These are phyloP conservation scores for Odontomyia ornata DNA, from an alignment of 2,888 invertebrate species.

Conservation along the genomic window DNA sequence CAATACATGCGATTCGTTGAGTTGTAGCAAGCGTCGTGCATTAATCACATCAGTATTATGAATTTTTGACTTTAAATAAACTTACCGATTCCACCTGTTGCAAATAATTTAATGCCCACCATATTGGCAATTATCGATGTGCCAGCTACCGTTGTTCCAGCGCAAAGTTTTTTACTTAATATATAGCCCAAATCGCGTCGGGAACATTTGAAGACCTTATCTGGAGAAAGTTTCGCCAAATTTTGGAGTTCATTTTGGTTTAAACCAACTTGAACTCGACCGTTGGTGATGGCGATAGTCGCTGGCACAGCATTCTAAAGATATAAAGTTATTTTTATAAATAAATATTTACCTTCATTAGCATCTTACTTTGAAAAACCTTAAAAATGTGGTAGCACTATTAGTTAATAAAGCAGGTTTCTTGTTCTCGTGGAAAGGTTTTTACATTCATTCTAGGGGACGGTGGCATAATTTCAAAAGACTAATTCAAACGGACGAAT, in stretches of 20 bases:
- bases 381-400: no score
- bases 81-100: slow-evolving; percentile 83
- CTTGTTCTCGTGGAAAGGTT: no score
- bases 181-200: slow-evolving; percentile 85
- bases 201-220: slow-evolving; percentile 79
- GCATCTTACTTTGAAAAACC: no score
- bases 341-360: neutral
- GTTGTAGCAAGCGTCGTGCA: no score
- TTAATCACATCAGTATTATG: no score
- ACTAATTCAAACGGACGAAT: no score
- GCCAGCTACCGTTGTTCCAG: slow-evolving; percentile 96
- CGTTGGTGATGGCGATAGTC: slow-evolving; percentile 88
- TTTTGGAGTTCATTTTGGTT: slow-evolving; percentile 70
- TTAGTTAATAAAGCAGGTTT: no score
- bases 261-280: slow-evolving; percentile 84
- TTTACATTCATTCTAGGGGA: no score
- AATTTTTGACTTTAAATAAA: slow-evolving; percentile 6
- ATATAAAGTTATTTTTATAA: neutral
- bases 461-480: no score
- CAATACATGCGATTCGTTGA: no score
- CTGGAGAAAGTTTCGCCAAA: slow-evolving; percentile 67
- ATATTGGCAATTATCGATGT: slow-evolving; percentile 87
- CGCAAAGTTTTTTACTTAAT: slow-evolving; percentile 74
- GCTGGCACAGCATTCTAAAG: slow-evolving; percentile 86
- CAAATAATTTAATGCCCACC: slow-evolving; percentile 89